A percentile compares a stretch with the other conserved stretches of the same genome.
phyloP scores from a whole-genome alignment of 2,113 vertebrate genomes.

The Dasyornis broadbenti region DNA sequence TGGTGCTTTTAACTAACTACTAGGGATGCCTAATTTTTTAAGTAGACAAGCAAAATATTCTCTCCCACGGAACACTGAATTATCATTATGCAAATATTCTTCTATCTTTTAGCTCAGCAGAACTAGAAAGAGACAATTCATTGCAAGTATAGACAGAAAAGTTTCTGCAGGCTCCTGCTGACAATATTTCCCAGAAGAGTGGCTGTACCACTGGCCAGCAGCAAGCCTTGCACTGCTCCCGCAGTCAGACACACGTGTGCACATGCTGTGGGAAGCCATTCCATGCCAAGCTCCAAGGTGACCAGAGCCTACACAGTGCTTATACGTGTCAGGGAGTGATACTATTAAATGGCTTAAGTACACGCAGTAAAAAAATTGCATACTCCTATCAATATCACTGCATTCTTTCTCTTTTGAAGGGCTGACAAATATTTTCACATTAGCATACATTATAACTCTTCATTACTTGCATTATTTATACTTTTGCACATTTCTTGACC shows the following conservation, averaged over 20 bases:
- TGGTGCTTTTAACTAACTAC: neutral
- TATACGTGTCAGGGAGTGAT: rapidly evolving
- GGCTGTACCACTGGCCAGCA: neutral
- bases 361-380: neutral
- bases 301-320: neutral
- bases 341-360: neutral
- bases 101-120: neutral
- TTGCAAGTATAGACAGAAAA: neutral
- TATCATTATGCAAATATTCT: neutral
- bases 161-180: neutral
- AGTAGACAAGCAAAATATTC: neutral
- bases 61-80: neutral
- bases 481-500: neutral
- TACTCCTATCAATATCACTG: neutral
- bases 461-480: neutral
- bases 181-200: neutral
- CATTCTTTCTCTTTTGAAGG: neutral
- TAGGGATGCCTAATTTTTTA: neutral
- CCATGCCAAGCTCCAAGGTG: neutral
- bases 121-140: neutral
- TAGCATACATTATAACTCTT: neutral
- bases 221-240: too few relatives aligned
- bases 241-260: neutral
- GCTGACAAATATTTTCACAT: neutral
- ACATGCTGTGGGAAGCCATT: rapidly evolving